Evolutionary conservation across 2,797 vertebrate species (phyloP).

Genomic region (Pachyuromys duprasi): DNA sequence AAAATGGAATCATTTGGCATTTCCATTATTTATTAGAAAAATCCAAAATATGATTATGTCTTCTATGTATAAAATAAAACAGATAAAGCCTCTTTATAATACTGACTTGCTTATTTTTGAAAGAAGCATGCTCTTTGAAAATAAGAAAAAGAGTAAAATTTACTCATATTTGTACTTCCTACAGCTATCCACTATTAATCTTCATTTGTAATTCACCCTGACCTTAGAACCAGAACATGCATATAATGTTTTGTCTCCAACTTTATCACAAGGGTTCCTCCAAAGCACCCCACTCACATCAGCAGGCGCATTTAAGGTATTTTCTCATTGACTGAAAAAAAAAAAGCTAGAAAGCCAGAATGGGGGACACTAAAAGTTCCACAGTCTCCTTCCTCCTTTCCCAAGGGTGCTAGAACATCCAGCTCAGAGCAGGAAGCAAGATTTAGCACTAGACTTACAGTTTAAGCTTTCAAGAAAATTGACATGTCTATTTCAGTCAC

Average conservation of each 20-base stretch:
- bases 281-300: neutral
- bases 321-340: neutral
- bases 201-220: conserved; percentile 23
- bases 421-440: neutral
- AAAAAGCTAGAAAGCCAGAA: neutral
- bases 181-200: neutral
- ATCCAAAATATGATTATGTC: conserved; percentile 17
- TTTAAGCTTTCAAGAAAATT: conserved; percentile 63
- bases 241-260: neutral
- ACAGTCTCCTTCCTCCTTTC: neutral
- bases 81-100: neutral
- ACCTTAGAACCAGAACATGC: conserved; percentile 41
- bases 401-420: neutral
- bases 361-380: neutral
- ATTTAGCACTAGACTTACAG: conserved; percentile 30
- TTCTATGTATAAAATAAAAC: neutral
- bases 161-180: conserved; percentile 1
- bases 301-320: neutral
- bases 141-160: conserved; percentile 37
- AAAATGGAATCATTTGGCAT: neutral
- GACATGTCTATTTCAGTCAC: conserved; percentile 19
- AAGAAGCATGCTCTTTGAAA: conserved; percentile 1
- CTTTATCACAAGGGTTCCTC: neutral
- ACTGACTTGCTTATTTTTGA: conserved; percentile 19
- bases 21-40: conserved; percentile 27